Evolutionary conservation across 2,113 vertebrate species (phyloP).

Genomic region (Atlantisia rogersi): DNA sequence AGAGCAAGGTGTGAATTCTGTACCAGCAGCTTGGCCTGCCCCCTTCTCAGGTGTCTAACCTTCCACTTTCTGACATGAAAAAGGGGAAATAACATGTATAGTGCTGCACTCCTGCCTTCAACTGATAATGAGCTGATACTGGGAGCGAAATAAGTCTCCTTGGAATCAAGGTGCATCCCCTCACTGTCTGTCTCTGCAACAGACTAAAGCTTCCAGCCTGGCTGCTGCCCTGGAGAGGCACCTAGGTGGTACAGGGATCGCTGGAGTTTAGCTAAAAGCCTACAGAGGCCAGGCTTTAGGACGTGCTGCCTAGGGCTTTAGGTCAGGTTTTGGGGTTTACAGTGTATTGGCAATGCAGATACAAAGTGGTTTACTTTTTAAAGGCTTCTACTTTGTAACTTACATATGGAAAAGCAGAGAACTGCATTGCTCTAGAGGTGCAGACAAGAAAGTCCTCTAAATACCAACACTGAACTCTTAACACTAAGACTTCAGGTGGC

Average conservation of each 20-base stretch:
- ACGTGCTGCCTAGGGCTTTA: neutral
- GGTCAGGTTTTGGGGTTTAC: neutral
- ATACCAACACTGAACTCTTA: neutral
- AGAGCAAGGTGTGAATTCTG: neutral
- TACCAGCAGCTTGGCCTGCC: neutral
- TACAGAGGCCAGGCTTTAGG: accelerated
- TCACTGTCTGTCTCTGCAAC: neutral
- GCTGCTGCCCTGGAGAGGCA: neutral
- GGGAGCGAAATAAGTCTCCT: neutral
- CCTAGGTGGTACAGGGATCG: neutral
- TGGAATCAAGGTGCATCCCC: neutral
- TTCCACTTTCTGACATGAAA: neutral
- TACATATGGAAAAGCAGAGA: neutral
- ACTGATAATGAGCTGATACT: neutral
- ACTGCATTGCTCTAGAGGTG: neutral
- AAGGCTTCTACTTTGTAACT: neutral
- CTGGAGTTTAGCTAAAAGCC: neutral
- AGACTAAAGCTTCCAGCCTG: neutral
- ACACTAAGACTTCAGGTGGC: neutral
- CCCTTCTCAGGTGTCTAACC: neutral
- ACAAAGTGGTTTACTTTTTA: neutral
- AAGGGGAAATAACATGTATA: neutral
- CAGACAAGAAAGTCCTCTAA: neutral
- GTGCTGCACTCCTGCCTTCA: neutral
- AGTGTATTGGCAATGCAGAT: neutral